A percentile compares a stretch with the other conserved stretches of the same genome.
Evolutionary conservation across 2,797 vertebrate species (phyloP).

Genomic region (Apogon talboti): DNA sequence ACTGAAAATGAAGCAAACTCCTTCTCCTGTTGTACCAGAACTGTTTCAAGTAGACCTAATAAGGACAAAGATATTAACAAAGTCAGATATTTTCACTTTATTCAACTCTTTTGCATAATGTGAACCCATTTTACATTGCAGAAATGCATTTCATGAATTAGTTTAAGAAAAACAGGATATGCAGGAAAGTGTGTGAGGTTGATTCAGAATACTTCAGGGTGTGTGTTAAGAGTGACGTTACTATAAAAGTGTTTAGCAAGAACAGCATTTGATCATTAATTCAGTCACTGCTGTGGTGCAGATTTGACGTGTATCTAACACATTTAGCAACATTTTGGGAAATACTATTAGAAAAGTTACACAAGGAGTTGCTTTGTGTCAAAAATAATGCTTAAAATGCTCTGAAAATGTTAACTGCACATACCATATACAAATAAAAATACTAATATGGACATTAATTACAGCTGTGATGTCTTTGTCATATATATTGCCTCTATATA

Average conservation of each 20-base stretch:
- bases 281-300: not conserved
- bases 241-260: constrained; percentile 5
- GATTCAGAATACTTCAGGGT: constrained; percentile 11
- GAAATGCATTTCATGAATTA: constrained; percentile 14
- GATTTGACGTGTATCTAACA: not conserved
- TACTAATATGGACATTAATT: constrained; percentile 10
- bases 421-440: constrained; percentile 13
- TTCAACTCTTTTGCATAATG: constrained; percentile 31
- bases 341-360: constrained; percentile 15
- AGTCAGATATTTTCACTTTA: constrained; percentile 53
- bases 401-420: constrained; percentile 6
- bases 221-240: not conserved
- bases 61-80: constrained; percentile 22
- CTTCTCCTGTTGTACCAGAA: constrained; percentile 2
- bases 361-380: not conserved
- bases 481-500: constrained; percentile 1
- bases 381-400: not conserved
- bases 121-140: constrained; percentile 23
- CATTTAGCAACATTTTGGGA: constrained; percentile 5
- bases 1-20: constrained; percentile 53
- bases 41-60: constrained; percentile 21
- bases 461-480: not conserved
- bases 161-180: constrained; percentile 29
- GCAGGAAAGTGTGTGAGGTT: constrained; percentile 5
- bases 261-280: constrained; percentile 5